Evolutionary conservation across 1,140 invertebrate species (phyloP).

Genomic region (Telenomus remus): DNA sequence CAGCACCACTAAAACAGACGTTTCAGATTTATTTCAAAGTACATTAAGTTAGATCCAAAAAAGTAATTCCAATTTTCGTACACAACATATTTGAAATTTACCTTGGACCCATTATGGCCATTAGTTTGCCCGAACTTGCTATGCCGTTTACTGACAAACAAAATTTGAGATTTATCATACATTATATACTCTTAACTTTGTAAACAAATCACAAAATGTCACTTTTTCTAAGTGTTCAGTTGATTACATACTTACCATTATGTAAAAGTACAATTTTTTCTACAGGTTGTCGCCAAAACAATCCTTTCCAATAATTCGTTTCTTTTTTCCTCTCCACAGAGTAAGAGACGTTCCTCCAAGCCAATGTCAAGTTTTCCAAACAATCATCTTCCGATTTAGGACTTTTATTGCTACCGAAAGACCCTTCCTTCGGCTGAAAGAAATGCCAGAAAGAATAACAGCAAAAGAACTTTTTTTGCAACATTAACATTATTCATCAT

Average conservation of each 20-base stretch:
- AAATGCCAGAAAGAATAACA: no score
- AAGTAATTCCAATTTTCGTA: conserved; percentile 20
- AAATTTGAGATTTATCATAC: neutral
- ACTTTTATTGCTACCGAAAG: neutral
- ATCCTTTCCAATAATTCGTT: conserved; percentile 36
- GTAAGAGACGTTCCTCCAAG: conserved; percentile 59
- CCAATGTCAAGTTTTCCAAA: conserved; percentile 51
- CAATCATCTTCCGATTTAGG: conserved; percentile 9
- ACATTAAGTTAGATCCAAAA: neutral
- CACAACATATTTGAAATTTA: conserved; percentile 37
- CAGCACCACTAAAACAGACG: conserved; percentile 78
- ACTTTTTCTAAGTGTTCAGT: no score
- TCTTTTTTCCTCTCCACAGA: conserved; percentile 42
- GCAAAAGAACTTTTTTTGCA: neutral
- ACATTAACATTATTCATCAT: no score
- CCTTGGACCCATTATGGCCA: conserved; percentile 75
- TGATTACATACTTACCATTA: conserved; percentile 46
- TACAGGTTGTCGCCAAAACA: conserved; percentile 36
- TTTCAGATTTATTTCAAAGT: conserved; percentile 2
- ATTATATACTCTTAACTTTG: no score
- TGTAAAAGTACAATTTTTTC: conserved; percentile 53
- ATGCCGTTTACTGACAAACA: conserved; percentile 68
- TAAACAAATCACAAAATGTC: no score
- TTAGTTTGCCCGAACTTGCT: conserved; percentile 66
- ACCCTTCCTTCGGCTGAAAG: conserved; percentile 11